These are phyloP conservation scores for Teleogryllus oceanicus DNA, from an alignment of 2,888 invertebrate species.

Conservation along the genomic window DNA sequence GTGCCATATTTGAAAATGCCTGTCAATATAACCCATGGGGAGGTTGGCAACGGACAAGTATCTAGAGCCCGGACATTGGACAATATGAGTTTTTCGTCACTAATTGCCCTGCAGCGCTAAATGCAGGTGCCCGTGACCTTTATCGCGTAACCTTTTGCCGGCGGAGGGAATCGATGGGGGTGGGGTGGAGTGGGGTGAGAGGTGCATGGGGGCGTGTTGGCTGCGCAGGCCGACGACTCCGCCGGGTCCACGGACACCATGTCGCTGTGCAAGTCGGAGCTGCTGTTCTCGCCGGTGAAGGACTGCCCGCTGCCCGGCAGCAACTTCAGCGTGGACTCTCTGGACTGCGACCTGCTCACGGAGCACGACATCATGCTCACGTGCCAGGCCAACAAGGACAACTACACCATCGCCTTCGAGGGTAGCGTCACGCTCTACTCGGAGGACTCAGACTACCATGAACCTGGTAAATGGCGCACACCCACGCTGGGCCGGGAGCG, in stretches of 20 bases:
- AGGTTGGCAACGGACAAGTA: no score
- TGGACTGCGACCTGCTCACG: constrained; percentile 79
- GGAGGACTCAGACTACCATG: constrained; percentile 73
- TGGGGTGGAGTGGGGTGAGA: no score
- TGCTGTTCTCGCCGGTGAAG: constrained; percentile 85
- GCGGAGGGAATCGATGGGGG: no score
- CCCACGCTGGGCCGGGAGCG: no score
- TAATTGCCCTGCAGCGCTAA: no score
- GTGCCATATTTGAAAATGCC: no score
- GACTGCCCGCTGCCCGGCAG: constrained; percentile 64
- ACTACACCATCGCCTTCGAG: constrained; percentile 92
- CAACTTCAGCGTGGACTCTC: constrained; percentile 84
- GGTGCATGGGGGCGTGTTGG: no score
- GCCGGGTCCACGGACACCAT: constrained; percentile 71
- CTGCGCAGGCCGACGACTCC: constrained; percentile 55
- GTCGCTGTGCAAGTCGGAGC: constrained; percentile 88
- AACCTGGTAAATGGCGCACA: constrained; percentile 44
- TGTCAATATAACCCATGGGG: no score
- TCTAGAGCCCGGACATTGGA: no score
- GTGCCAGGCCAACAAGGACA: constrained; percentile 85
- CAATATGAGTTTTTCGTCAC: no score
- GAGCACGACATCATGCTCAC: constrained; percentile 84
- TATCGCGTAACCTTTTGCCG: no score
- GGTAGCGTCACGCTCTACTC: constrained; percentile 81
- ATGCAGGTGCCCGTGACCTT: no score